A percentile compares a stretch with the other conserved stretches of the same genome.
Conservation (phyloP, 2,797 vertebrate species). For the Miichthys miiuy region DNA sequence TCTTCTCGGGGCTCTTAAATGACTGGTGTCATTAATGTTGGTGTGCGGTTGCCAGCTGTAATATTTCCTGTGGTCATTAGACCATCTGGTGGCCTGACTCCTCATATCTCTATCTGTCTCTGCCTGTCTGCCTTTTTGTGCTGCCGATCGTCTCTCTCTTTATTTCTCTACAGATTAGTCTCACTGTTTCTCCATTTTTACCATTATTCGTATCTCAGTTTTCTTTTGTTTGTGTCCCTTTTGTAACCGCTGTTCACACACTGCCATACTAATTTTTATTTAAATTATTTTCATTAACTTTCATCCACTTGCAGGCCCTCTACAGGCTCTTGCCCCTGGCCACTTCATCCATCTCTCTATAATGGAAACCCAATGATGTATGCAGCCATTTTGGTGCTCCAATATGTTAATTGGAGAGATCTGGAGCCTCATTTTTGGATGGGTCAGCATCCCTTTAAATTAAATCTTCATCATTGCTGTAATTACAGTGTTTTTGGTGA, state of each 20-base stretch:
- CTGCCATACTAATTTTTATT: not conserved
- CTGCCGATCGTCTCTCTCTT: constrained; percentile 10
- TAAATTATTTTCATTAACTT: constrained; percentile 8
- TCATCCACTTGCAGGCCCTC: constrained; percentile 9
- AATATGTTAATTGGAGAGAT: constrained; percentile 62
- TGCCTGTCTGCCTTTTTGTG: constrained; percentile 25
- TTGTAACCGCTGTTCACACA: not conserved
- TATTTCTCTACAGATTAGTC: constrained; percentile 17
- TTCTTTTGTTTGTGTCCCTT: not conserved
- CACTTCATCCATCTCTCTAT: constrained; percentile 46
- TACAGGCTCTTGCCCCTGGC: constrained; percentile 39
- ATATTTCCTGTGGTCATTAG: constrained; percentile 85
- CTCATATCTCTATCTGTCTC: constrained; percentile 53
- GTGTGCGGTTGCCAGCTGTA: constrained; percentile 79
- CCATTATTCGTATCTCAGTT: not conserved
- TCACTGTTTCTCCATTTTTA: not conserved
- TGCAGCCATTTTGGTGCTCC: constrained; percentile 53
- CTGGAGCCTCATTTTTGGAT: constrained; percentile 46
- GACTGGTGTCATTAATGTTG: constrained; percentile 81
- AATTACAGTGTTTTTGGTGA: constrained; percentile 16
- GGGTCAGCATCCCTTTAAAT: constrained; percentile 62
- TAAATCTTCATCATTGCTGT: constrained; percentile 34
- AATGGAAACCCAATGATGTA: constrained; percentile 60
- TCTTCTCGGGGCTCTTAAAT: constrained; percentile 70
- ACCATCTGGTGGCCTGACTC: constrained; percentile 80